Evolutionary conservation across 1,140 invertebrate genomes (phyloP), one percentile per base, ranked within the genome.

Genomic region (Bombus haemorrhoidalis): DNA sequence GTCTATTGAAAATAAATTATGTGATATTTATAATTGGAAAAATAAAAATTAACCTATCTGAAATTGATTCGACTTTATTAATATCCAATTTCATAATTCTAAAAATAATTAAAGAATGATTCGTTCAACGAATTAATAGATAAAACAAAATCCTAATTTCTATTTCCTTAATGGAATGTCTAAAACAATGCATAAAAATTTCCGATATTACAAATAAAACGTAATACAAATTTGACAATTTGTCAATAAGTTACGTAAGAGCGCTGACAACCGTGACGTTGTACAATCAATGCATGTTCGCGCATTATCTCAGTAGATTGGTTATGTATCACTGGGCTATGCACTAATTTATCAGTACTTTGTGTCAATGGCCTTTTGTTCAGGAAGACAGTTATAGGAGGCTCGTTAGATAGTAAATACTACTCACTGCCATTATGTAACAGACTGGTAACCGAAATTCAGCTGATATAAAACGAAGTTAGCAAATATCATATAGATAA

Each of bases 361-460:
- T 68, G 37, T 75, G 53, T 83, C 82, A 78, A 71, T 78, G n/a
- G 34, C 37, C 64, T 53, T 71, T 43, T 69, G 82, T 83, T 78
- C 47, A 57, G 59, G 37, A 25, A 78, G 34, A 66, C 37, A 76
- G 34, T 57, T 53, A 83, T 66, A 83, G 72, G 5, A 83, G 62
- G 15, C 41, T 76, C 43, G 41, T 28, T 78, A 71, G 34, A 78
- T 78, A 59, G 43, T 57, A 47, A 47, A 83, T 32, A 75, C 64
- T 66, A 53, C 13, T 59, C 39, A 12, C 15, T 81, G 28, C 4
- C n/a, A 82, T 47, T 53, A 53, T 22, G 5, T 53, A 53, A 53
- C 1, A 53, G 47, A 22, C 18, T 12, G 25, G 34, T n/a, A 39
- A 13, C 5, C 43, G 28, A 53, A 47, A 47, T 41, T 41, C 34